Evolutionary conservation across 2,113 vertebrate genomes (phyloP).

Genomic region (Eptatretus burgeri): DNA sequence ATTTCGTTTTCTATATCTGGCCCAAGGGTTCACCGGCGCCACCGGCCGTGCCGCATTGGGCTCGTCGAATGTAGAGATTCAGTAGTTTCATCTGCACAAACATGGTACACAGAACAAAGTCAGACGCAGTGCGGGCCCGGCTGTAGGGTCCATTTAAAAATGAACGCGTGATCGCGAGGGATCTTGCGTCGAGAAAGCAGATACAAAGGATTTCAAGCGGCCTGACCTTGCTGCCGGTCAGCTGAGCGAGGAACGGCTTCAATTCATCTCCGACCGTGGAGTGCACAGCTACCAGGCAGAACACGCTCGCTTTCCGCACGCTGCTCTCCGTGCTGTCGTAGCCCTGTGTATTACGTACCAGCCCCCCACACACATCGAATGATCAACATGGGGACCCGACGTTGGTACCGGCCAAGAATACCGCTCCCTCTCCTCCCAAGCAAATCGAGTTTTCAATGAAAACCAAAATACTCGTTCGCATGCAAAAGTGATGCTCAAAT

Average conservation of each 20-base stretch:
- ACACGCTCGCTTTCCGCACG: slow-evolving; percentile 2
- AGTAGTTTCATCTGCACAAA: slow-evolving; percentile 57
- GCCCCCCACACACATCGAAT: no score
- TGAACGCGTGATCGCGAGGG: slow-evolving; percentile 9
- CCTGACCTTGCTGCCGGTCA: slow-evolving; percentile 1
- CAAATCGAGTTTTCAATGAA: no score
- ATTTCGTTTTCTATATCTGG: background rate
- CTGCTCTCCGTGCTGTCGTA: slow-evolving; percentile 4
- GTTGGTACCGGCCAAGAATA: no score
- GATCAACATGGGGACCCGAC: no score
- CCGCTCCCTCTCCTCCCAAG: no score
- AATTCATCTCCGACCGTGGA: background rate
- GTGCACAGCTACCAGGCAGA: slow-evolving; percentile 4
- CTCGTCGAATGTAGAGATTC: slow-evolving; percentile 89
- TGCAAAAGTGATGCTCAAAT: no score
- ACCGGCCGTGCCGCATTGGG: slow-evolving; percentile 50
- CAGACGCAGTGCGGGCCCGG: no score
- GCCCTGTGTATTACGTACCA: background rate
- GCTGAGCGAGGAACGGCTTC: background rate
- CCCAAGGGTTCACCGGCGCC: slow-evolving; percentile 10
- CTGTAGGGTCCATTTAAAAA: slow-evolving; percentile 11
- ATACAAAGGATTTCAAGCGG: no score
- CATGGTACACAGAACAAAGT: no score
- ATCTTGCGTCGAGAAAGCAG: background rate
- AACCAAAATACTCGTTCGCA: no score